Evolutionary conservation across 2,113 vertebrate species (phyloP).

Genomic region (Ibidorhyncha struthersii): DNA sequence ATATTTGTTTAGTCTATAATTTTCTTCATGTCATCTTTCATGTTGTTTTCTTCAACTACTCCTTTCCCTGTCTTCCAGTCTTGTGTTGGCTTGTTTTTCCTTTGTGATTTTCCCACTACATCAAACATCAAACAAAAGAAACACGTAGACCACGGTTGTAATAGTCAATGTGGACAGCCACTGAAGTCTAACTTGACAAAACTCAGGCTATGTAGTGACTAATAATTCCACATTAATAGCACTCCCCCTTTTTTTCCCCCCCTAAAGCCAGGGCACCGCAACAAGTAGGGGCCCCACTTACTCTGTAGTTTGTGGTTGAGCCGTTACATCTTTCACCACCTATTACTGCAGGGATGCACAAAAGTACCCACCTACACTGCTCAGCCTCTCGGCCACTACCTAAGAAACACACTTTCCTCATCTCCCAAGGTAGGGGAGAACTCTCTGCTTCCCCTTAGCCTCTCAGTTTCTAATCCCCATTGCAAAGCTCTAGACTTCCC

Average conservation of each 20-base stretch:
- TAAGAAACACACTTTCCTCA: background rate
- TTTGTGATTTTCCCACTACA: background rate
- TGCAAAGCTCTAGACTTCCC: background rate
- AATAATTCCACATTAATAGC: background rate
- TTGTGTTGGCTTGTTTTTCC: background rate
- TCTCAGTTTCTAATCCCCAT: background rate
- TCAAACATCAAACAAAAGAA: background rate
- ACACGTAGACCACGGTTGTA: background rate
- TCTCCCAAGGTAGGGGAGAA: background rate
- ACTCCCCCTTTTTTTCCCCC: background rate
- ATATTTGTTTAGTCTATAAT: background rate
- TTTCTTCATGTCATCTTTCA: too few relatives aligned
- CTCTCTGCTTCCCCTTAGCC: background rate
- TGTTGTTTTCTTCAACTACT: too few relatives aligned
- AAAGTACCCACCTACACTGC: background rate
- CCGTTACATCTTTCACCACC: background rate
- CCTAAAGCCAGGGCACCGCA: background rate
- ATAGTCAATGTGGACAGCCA: background rate
- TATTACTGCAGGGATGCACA: background rate
- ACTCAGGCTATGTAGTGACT: background rate
- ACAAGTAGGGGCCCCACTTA: background rate
- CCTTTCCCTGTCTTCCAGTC: background rate
- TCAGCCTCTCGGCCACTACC: background rate
- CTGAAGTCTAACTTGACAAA: background rate
- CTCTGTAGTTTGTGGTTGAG: background rate